Conservation (phyloP, 2,888 invertebrate genomes). For the Scelioninae gen. 2 region DNA sequence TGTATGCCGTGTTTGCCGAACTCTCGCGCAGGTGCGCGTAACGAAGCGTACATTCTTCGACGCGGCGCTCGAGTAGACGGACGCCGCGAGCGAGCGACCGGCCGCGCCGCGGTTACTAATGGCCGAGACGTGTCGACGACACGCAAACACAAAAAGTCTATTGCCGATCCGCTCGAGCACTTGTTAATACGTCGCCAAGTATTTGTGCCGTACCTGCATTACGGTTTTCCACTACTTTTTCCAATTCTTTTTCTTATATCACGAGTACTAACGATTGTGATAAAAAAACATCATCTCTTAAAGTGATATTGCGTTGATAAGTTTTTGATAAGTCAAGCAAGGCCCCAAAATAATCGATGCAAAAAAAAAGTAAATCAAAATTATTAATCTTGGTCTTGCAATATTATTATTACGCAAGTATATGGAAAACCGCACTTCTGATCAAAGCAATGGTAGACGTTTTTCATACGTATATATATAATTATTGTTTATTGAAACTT, state of each 20-base stretch:
- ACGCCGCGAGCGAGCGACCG: constrained; percentile 34
- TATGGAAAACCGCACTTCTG: too few relatives aligned
- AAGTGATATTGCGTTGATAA: too few relatives aligned
- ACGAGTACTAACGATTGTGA: too few relatives aligned
- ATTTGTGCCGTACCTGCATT: constrained; percentile 25
- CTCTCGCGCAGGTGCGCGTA: constrained; percentile 60
- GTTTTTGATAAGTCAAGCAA: too few relatives aligned
- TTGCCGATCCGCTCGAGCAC: constrained; percentile 34
- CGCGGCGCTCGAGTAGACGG: constrained; percentile 43
- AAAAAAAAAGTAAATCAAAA: too few relatives aligned
- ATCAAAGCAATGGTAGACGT: too few relatives aligned
- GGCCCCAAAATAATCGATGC: too few relatives aligned
- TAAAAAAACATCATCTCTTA: too few relatives aligned
- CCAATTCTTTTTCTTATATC: background rate
- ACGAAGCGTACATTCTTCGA: constrained; percentile 56
- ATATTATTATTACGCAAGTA: too few relatives aligned
- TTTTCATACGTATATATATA: too few relatives aligned
- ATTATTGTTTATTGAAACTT: too few relatives aligned
- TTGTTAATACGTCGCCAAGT: constrained; percentile 40
- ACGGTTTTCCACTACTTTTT: background rate
- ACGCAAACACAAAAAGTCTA: constrained; percentile 48
- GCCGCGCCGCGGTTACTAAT: constrained; percentile 51
- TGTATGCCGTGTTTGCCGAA: constrained; percentile 65
- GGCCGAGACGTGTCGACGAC: constrained; percentile 57
- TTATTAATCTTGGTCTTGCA: too few relatives aligned